Base-by-base conservation (phyloP, 37 sponge, comb jelly and placozoan species). In the Bolinopsis microptera region DNA sequence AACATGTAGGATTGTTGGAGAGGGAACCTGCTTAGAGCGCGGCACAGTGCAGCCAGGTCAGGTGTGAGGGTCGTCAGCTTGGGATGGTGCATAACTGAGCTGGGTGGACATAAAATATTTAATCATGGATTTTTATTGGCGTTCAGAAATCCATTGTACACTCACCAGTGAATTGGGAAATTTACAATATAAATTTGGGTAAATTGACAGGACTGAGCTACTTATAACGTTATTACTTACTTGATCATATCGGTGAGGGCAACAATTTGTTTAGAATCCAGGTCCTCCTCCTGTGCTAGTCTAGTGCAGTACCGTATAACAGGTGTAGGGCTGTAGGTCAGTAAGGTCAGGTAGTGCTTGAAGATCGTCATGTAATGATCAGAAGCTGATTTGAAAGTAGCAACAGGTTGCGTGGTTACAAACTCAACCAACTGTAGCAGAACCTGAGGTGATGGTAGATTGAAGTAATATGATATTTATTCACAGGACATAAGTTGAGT, bases 351-450 rank as follows among this genome's bases (percentile, higher is more conserved):
- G 26, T 86, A 86, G 61, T 86, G 90, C 22, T 41, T 24, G 28
- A 86, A 41, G n/a, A 86, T 86, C 3, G 13, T 18, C 48, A 86
- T 35, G 61, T 86, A 86, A 30, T 86, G 90, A 16, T 28, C 80
- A 1, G 80, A 77, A 13, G 80, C 35, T 21, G 80, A 32, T 27
- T 32, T 27, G 36, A 77, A 77, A 18, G 13, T 13, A 3, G 27
- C 34, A 0, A 9, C 35, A 27, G 80, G 37, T 32, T 32, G 33
- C 3, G 21, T 77, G 21, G 80, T 77, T 1, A 32, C 32, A 32
- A 77, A 77, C 80, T 77, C 80, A 0, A 77, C 80, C 37, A 77
- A 32, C 80, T 77, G 80, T 1, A 77, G 80, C 36, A 77, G 35
- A 21, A 77, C 80, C 80, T 77, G 80, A 26, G 30, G 74, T 22